A percentile compares a stretch with the other conserved stretches of the same genome.
Evolutionary conservation across 2,797 vertebrate genomes (phyloP).

Genomic region (Tiaroga cobitis): DNA sequence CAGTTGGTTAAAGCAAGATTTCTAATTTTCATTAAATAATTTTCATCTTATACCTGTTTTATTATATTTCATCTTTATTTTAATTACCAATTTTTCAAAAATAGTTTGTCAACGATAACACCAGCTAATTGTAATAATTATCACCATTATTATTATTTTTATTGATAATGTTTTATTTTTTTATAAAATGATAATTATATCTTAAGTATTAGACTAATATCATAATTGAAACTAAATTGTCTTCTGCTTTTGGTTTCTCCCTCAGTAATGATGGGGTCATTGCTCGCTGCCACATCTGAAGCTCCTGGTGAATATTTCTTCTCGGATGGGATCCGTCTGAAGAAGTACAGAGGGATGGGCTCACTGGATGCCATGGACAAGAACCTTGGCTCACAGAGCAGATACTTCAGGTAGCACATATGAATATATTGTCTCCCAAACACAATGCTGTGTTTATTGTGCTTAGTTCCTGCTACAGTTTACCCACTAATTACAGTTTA

Average conservation of each 20-base stretch:
- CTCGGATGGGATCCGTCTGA: constrained; percentile 94
- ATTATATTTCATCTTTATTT: too few relatives aligned
- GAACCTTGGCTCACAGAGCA: constrained; percentile 94
- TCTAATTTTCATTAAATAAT: too few relatives aligned
- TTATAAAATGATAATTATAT: not conserved
- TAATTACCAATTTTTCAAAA: too few relatives aligned
- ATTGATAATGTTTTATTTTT: too few relatives aligned
- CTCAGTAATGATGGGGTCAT: constrained; percentile 98
- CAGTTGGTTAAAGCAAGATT: not conserved
- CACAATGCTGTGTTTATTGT: not conserved
- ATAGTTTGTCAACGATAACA: not conserved
- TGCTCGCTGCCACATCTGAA: constrained; percentile 94
- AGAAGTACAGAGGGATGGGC: constrained; percentile 98
- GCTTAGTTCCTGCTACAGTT: not conserved
- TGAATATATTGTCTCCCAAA: not conserved
- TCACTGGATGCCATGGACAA: constrained; percentile 99
- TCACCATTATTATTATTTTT: not conserved
- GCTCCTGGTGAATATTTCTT: constrained; percentile 98
- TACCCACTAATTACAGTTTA: not conserved
- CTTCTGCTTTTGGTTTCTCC: not conserved
- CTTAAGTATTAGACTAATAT: not conserved
- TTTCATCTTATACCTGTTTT: too few relatives aligned
- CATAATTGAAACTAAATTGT: not conserved
- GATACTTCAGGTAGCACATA: constrained; percentile 91
- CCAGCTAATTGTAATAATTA: not conserved